These are phyloP conservation scores for Podotricha telesiphe DNA, from an alignment of 2,888 invertebrate species.

Conservation along the genomic window DNA sequence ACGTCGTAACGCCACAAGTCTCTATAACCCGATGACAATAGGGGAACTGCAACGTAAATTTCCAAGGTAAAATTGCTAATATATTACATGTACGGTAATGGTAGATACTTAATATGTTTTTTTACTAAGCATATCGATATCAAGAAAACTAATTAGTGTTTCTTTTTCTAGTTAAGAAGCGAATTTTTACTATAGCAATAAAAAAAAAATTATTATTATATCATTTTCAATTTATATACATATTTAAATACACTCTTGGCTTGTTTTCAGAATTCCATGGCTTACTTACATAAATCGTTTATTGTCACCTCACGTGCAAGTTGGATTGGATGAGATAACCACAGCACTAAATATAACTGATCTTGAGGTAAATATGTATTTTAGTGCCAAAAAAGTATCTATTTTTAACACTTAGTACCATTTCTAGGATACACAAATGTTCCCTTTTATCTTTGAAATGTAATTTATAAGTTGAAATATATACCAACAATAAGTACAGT, in stretches of 20 bases:
- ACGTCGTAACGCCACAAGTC: slow-evolving; percentile 93
- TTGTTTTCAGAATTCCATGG: slow-evolving; percentile 86
- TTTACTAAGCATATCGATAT: too few species aligned
- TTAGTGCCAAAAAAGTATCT: neutral
- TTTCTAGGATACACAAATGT: too few species aligned
- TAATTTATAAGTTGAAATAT: too few species aligned
- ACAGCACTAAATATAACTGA: slow-evolving; percentile 92
- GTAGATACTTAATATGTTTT: too few species aligned
- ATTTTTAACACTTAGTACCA: too few species aligned
- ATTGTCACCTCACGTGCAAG: slow-evolving; percentile 85
- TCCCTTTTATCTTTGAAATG: too few species aligned
- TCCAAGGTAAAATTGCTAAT: slow-evolving; percentile 73
- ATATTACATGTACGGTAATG: neutral
- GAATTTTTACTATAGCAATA: too few species aligned
- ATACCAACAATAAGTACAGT: too few species aligned
- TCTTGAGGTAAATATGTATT: slow-evolving; percentile 80
- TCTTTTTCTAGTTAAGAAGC: too few species aligned
- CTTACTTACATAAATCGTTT: slow-evolving; percentile 92
- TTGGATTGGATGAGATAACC: slow-evolving; percentile 88
- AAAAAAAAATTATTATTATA: too few species aligned
- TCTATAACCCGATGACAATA: slow-evolving; percentile 97
- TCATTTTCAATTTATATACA: too few species aligned
- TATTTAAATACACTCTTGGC: neutral
- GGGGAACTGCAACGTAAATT: slow-evolving; percentile 88
- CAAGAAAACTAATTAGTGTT: too few species aligned